Evolutionary conservation across 1,140 invertebrate species (phyloP).

Genomic region (Acromyrmex echinatior): DNA sequence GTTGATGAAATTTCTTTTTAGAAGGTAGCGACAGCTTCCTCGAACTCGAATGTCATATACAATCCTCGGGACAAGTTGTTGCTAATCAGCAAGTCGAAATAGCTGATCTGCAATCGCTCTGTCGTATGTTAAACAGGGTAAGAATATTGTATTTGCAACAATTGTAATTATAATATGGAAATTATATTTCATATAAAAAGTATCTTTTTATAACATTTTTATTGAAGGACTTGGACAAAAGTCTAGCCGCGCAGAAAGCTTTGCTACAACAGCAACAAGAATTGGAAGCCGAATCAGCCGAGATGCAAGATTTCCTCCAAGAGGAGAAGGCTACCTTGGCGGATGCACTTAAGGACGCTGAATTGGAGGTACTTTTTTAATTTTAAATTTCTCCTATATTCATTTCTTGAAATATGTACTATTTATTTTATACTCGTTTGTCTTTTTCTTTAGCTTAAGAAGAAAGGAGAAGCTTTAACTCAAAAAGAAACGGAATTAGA

Average conservation of each 20-base stretch:
- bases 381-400: too few relatives aligned
- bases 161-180: conserved; percentile 31
- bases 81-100: conserved; percentile 92
- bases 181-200: conserved; percentile 16
- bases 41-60: too few relatives aligned
- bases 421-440: neutral
- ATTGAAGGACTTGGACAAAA: conserved; percentile 89
- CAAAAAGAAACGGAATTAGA: conserved; percentile 88
- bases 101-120: conserved; percentile 89
- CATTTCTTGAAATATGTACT: neutral
- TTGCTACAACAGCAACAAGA: conserved; percentile 91
- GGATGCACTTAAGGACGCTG: conserved; percentile 92
- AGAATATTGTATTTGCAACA: conserved; percentile 61
- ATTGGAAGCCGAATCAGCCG: conserved; percentile 90
- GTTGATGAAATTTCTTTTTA: conserved; percentile 32
- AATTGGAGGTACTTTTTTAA: conserved; percentile 88
- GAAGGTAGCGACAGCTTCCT: too few relatives aligned
- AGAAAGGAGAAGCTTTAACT: conserved; percentile 86
- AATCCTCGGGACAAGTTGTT: conserved; percentile 89
- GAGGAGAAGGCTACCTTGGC: conserved; percentile 91
- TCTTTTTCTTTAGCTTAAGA: conserved; percentile 74
- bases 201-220: conserved; percentile 23
- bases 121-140: conserved; percentile 89
- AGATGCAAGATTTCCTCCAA: conserved; percentile 93
- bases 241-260: conserved; percentile 89